Evolutionary conservation across 64 coral and sea anemone genomes (phyloP).

Genomic region (Acropora yongei): DNA sequence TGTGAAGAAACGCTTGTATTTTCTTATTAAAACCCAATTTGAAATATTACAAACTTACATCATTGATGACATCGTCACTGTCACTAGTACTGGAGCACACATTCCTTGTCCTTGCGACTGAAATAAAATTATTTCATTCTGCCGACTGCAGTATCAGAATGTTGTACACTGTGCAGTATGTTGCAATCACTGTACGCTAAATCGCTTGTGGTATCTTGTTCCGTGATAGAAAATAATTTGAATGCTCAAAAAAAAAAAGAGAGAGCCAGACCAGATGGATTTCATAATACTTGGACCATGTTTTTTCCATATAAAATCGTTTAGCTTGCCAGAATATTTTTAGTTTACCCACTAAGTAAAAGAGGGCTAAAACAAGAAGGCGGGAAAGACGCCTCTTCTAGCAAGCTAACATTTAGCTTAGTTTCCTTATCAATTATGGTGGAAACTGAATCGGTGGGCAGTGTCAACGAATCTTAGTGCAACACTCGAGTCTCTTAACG

Average conservation of each 20-base stretch:
- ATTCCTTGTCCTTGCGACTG: background rate
- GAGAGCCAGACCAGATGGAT: too few relatives aligned
- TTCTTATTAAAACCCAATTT: background rate
- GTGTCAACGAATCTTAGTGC: background rate
- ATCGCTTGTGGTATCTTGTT: background rate
- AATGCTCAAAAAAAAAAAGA: background rate
- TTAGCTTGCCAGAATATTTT: too few relatives aligned
- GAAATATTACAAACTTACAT: background rate
- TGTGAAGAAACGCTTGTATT: background rate
- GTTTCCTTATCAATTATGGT: background rate
- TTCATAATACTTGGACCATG: too few relatives aligned
- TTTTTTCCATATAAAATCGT: too few relatives aligned
- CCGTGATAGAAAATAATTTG: background rate
- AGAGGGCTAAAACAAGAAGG: background rate
- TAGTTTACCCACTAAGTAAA: background rate
- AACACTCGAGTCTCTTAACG: background rate
- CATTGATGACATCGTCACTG: background rate
- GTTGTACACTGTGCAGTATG: background rate
- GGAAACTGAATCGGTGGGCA: background rate
- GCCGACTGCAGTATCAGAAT: background rate
- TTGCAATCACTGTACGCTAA: background rate
- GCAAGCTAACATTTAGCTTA: background rate
- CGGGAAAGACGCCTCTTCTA: background rate
- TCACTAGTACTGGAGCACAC: background rate
- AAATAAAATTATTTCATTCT: background rate